Evolutionary conservation across 2,797 vertebrate genomes (phyloP), one percentile per base, ranked within the genome.

Genomic region (Girardinus metallicus): DNA sequence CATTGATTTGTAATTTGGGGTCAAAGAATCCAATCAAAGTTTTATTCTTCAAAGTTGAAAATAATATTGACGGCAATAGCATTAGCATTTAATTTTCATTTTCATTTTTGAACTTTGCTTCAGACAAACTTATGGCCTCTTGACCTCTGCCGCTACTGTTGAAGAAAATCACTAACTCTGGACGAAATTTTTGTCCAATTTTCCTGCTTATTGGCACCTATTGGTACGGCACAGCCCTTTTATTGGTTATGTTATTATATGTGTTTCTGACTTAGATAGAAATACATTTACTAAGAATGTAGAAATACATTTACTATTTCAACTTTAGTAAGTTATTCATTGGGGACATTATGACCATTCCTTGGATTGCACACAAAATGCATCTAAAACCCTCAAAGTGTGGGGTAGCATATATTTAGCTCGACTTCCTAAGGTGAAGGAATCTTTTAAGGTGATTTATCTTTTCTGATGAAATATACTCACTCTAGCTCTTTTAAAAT

Each of bases 381-480:
- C 70, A 15, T 75, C 68, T 57, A 57, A 76, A 80, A n/a, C 75
- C 66, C 36, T 34, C 10, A 79, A 77, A 66, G 53, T 47, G 71
- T 72, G 26, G 71, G 55, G 71, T 6, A 9, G 16, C 7, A 60
- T 4, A 18, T 60, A 39, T 23, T 62, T 46, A 16, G 79, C 77
- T 36, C 15, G 55, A 87, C 60, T n/a, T 36, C n/a, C 73, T 16
- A 46, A 51, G 68, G 12, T 26, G 34, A 39, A n/a, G n/a, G n/a
- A n/a, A n/a, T n/a, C n/a, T n/a, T n/a, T n/a, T 16, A 46, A 51
- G 68, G 12, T 26, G 34, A 39, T 46, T 78, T 64, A 47, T 9
- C 13, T 79, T 18, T 36, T 73, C 29, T 72, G 31, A 64, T 64
- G 2, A 64, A 36, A 64, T 34, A 0, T 64, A 18, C 77, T 51